Conservation (phyloP, 2,113 vertebrate genomes). For the Xiphophorus hellerii region DNA sequence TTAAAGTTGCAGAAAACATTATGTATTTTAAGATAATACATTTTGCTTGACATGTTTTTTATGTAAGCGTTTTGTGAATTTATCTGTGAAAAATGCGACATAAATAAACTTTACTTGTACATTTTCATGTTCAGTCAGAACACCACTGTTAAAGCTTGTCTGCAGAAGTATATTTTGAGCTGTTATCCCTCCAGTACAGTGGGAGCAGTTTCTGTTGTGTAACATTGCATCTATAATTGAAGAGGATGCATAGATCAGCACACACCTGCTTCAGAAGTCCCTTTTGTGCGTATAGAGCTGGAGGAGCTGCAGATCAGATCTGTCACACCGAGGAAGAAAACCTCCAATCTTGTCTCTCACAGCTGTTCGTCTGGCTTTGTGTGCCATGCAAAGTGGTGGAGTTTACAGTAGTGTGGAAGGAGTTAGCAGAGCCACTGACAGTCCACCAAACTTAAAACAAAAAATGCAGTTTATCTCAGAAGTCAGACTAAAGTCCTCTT, state of each 20-base stretch:
- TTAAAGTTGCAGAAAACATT: too few relatives aligned
- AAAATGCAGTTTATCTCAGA: neutral
- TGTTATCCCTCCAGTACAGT: conserved; percentile 21
- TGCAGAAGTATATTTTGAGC: conserved; percentile 27
- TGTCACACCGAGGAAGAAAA: conserved; percentile 32
- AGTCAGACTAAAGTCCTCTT: neutral
- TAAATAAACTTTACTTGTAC: neutral
- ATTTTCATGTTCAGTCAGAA: conserved; percentile 6
- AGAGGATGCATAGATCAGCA: conserved; percentile 54
- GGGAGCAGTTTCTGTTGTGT: conserved; percentile 54
- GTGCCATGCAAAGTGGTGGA: conserved; percentile 19
- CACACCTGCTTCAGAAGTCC: conserved; percentile 55
- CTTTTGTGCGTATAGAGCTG: conserved; percentile 13
- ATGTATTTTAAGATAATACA: neutral
- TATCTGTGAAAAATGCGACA: neutral
- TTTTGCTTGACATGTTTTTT: neutral
- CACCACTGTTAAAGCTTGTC: neutral
- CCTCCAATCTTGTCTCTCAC: conserved; percentile 2
- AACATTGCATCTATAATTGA: conserved; percentile 70
- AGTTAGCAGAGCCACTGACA: neutral
- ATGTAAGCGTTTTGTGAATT: neutral
- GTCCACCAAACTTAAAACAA: conserved; percentile 5
- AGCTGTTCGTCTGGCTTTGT: conserved; percentile 17
- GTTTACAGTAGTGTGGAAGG: conserved; percentile 3
- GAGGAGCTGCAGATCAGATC: conserved; percentile 36